Conservation (phyloP, 2,888 invertebrate species). For the Pollenia labialis region DNA sequence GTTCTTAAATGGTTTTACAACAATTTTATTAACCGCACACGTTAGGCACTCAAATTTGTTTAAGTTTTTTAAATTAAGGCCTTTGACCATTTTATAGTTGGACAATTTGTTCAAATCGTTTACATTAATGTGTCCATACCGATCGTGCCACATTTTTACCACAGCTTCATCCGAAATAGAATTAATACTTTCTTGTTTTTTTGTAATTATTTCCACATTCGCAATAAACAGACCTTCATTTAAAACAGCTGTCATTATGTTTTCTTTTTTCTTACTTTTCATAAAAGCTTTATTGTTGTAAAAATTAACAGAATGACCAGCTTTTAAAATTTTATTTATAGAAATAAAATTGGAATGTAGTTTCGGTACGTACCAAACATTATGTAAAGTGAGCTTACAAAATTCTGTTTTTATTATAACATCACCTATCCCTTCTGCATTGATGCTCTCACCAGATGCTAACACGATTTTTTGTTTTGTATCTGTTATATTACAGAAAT, state of each 20-base stretch:
- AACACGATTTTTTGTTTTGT: too few species aligned
- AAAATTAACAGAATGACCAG: slow-evolving; percentile 47
- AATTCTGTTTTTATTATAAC: slow-evolving; percentile 27
- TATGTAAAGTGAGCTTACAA: slow-evolving; percentile 43
- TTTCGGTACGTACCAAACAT: slow-evolving; percentile 50
- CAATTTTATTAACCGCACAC: slow-evolving; percentile 37
- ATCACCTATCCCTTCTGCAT: slow-evolving; percentile 53
- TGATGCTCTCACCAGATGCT: too few species aligned
- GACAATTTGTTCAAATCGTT: too few species aligned
- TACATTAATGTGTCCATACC: not conserved
- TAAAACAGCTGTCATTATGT: slow-evolving; percentile 35
- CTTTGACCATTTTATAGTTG: too few species aligned
- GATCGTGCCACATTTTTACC: slow-evolving; percentile 11
- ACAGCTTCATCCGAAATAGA: not conserved
- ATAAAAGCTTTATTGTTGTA: not conserved
- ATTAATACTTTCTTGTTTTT: slow-evolving; percentile 28
- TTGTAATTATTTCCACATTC: not conserved
- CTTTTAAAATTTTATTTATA: slow-evolving; percentile 45
- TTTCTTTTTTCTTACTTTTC: slow-evolving; percentile 23
- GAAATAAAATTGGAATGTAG: slow-evolving; percentile 54
- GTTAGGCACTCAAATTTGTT: not conserved
- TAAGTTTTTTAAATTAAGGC: too few species aligned
- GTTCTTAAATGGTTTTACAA: slow-evolving; percentile 31
- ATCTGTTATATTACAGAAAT: too few species aligned
- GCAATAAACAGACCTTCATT: slow-evolving; percentile 38